Evolutionary conservation across 2,113 vertebrate species (phyloP), one percentile per base, ranked within the genome.

Genomic region (Notiomystis cincta): DNA sequence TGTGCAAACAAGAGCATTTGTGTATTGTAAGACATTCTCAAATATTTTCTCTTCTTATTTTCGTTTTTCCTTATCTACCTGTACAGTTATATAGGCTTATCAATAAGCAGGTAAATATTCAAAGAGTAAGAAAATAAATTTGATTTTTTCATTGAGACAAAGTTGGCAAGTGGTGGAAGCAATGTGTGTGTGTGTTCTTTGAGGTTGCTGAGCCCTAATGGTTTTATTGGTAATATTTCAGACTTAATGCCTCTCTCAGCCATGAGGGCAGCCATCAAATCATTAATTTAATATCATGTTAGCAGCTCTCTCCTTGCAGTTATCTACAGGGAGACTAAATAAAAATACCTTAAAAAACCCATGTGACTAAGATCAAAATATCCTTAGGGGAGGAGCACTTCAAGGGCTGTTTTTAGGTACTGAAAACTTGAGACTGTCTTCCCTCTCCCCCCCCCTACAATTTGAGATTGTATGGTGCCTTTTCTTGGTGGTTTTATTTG

Each of bases 311-410:
- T 94, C 71, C 82, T 92, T 83, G 64, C 47, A 71, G 33, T 95
- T 89, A 94, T 84, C 92, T 89, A 37, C 56, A 66, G 76, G 58
- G 76, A 95, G 76, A 94, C 88, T 82, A 92, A 94, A 95, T 83
- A 95, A 94, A 94, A 94, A 88, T 79, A 95, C 71, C 67, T 93
- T 94, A 44, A 57, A 92, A 73, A 72, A 25, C 4, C 19, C 76
- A 80, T 45, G 78, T 91, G 90, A 84, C 73, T 60, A n/a, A 79
- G 87, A 94, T 94, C 27, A 87, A 91, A 97, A 94, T 94, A 89
- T 44, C 81, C 48, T 87, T 35, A 19, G 50, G 58, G 87, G 73
- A 93, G 82, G 87, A 89, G 78, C 53, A 8, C 48, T 95, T 62
- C 38, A 35, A 35, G 69, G 69, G 35, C 81, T 96, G 90, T 35